Evolutionary conservation across 1,140 invertebrate species (phyloP).

Genomic region (Drosophila watanabei): DNA sequence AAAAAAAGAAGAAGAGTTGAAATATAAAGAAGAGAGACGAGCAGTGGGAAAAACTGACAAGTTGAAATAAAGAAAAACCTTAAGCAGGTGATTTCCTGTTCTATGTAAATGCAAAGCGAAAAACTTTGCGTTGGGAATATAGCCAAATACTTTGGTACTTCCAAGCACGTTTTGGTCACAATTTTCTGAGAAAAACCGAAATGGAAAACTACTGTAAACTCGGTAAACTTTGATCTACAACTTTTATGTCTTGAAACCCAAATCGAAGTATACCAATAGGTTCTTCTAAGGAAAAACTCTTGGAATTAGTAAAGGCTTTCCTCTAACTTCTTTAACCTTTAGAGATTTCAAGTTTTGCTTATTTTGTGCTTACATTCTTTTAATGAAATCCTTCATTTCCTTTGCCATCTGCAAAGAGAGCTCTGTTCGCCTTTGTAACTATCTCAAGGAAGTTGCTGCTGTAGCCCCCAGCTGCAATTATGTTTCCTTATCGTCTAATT

Average conservation of each 20-base stretch:
- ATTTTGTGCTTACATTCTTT: slow-evolving; percentile 15
- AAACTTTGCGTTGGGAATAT: slow-evolving; percentile 15
- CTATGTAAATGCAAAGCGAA: slow-evolving; percentile 25
- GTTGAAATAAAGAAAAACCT: slow-evolving; percentile 47
- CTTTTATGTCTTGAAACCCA: neutral
- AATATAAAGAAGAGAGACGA: slow-evolving; percentile 2
- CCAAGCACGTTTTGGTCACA: slow-evolving; percentile 25
- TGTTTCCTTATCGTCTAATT: slow-evolving; percentile 47
- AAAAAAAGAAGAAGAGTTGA: slow-evolving; percentile 28
- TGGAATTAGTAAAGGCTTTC: neutral
- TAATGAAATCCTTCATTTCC: slow-evolving; percentile 27
- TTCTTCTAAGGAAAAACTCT: neutral
- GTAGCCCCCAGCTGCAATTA: slow-evolving; percentile 29
- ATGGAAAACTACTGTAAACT: slow-evolving; percentile 25
- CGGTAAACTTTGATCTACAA: neutral
- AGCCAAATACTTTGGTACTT: slow-evolving; percentile 12
- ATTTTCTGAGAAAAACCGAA: slow-evolving; percentile 16
- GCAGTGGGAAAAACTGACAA: slow-evolving; percentile 42
- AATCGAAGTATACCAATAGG: neutral
- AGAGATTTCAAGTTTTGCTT: neutral
- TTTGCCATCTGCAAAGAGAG: slow-evolving; percentile 5
- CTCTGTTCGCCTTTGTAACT: slow-evolving; percentile 12
- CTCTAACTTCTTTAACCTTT: neutral
- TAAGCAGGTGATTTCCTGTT: slow-evolving; percentile 56
- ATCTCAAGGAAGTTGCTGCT: slow-evolving; percentile 18